These are phyloP conservation scores for Chlorodrepanis virens DNA, from an alignment of 2,113 vertebrate species.

Conservation along the genomic window DNA sequence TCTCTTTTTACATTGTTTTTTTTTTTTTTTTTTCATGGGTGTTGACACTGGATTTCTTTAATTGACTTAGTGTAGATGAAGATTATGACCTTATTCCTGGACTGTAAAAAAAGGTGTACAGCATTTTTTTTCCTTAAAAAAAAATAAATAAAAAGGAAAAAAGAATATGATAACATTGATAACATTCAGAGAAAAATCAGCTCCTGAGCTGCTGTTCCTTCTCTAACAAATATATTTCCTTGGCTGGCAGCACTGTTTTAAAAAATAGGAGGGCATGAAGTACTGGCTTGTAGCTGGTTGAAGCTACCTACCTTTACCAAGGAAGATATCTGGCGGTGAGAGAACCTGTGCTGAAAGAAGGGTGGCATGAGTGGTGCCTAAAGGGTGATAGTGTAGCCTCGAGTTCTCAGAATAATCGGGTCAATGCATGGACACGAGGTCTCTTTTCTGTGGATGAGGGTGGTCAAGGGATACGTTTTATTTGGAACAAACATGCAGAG, in stretches of 20 bases:
- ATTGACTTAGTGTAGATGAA: neutral
- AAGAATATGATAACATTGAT: neutral
- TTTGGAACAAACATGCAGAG: neutral
- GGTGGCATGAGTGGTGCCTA: neutral
- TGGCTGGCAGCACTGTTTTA: neutral
- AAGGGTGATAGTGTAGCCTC: neutral
- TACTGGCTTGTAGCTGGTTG: neutral
- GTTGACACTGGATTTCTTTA: neutral
- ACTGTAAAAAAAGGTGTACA: neutral
- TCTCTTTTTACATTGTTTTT: neutral
- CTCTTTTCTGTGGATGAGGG: neutral
- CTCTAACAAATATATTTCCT: neutral
- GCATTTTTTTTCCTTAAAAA: too few species aligned
- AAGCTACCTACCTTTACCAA: neutral
- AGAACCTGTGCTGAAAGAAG: neutral
- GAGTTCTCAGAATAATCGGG: accelerated
- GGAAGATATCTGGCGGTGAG: neutral
- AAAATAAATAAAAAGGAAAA: too few species aligned
- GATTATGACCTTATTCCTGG: neutral
- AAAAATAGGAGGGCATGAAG: neutral
- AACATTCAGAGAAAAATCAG: neutral
- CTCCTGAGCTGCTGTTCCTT: neutral
- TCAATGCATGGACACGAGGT: neutral
- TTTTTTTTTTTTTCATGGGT: neutral
- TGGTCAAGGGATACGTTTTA: neutral